phyloP scores from a whole-genome alignment of 2,113 vertebrate species.

The Python bivittatus region DNA sequence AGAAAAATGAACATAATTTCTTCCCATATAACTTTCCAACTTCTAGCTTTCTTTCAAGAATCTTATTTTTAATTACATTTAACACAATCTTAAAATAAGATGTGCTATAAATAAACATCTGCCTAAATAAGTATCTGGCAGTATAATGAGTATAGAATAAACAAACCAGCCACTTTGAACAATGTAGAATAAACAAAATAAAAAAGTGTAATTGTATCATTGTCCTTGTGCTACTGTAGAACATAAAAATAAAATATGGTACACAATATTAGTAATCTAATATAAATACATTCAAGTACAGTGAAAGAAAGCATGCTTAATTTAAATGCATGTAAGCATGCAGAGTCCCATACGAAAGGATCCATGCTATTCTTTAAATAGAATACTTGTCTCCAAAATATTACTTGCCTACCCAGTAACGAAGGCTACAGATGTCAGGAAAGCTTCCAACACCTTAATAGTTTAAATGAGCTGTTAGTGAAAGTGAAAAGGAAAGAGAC shows the following conservation, averaged over 20 bases:
- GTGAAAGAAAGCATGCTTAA: constrained; percentile 76
- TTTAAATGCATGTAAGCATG: constrained; percentile 75
- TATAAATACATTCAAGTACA: constrained; percentile 56
- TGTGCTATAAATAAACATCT: background rate
- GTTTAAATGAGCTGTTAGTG: constrained; percentile 92
- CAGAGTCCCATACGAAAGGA: constrained; percentile 66
- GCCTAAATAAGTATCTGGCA: background rate
- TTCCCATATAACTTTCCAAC: background rate
- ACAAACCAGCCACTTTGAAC: constrained; percentile 16
- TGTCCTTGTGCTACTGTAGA: constrained; percentile 31
- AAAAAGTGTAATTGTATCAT: constrained; percentile 5
- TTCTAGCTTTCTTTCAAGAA: constrained; percentile 21
- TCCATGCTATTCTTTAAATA: constrained; percentile 76
- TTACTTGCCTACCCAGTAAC: constrained; percentile 85
- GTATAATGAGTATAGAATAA: background rate
- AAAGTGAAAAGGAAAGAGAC: constrained; percentile 85
- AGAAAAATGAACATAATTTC: background rate
- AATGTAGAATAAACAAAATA: background rate
- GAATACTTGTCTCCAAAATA: constrained; percentile 75
- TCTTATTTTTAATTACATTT: background rate
- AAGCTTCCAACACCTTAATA: constrained; percentile 87
- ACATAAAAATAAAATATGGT: constrained; percentile 52
- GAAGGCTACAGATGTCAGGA: constrained; percentile 83
- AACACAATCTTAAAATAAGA: background rate
- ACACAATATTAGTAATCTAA: constrained; percentile 53